Conservation (phyloP, 2,113 vertebrate species). For the Trichomycterus rosablanca region DNA sequence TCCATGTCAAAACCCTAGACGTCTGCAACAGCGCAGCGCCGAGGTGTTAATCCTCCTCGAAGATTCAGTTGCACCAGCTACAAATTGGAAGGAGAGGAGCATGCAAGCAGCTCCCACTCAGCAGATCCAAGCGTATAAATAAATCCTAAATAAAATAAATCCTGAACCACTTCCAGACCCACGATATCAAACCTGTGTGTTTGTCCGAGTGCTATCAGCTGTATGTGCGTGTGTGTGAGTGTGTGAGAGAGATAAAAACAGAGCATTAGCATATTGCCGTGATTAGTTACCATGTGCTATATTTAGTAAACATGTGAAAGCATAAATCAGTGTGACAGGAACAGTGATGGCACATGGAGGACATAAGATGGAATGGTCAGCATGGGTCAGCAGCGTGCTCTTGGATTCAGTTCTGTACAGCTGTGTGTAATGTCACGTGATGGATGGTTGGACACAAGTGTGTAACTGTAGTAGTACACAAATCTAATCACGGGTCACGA, state of each 20-base stretch:
- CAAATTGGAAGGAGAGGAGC: slow-evolving; percentile 30
- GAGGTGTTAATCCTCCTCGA: slow-evolving; percentile 57
- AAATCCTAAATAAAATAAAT: background rate
- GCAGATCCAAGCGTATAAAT: too few species aligned
- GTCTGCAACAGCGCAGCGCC: slow-evolving; percentile 15
- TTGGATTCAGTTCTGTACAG: background rate
- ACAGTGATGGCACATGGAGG: slow-evolving; percentile 47
- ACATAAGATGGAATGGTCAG: slow-evolving; percentile 20
- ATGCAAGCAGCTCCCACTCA: background rate
- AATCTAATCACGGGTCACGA: too few species aligned
- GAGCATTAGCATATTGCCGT: slow-evolving; percentile 47
- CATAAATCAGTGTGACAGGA: slow-evolving; percentile 56
- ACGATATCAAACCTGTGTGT: too few species aligned
- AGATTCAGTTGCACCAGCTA: slow-evolving; percentile 53
- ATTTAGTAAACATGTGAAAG: slow-evolving; percentile 62
- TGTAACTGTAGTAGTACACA: too few species aligned
- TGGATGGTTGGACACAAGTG: too few species aligned
- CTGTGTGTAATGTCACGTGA: too few species aligned
- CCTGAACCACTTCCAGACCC: too few species aligned
- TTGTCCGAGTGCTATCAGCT: too few species aligned
- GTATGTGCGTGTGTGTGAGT: slow-evolving; percentile 9
- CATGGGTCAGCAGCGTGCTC: slow-evolving; percentile 7
- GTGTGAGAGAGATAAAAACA: slow-evolving; percentile 7
- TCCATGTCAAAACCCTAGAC: slow-evolving; percentile 42
- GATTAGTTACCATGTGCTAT: slow-evolving; percentile 62